Percentiles rank a stretch among this genome's conserved stretches.
phyloP scores from a whole-genome alignment of 2,797 vertebrate species.

The Allobates femoralis region DNA sequence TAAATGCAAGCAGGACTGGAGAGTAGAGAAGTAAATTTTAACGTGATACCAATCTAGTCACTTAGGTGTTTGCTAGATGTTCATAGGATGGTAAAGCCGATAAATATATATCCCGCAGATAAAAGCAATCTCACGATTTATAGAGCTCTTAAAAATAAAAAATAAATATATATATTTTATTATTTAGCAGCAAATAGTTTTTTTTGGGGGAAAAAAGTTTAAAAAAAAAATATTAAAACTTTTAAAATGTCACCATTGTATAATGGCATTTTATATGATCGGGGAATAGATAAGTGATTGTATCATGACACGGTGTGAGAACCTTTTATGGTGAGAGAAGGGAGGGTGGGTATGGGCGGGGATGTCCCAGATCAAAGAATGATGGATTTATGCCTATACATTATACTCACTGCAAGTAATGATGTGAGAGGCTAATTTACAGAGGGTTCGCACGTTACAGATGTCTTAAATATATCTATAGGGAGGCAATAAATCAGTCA shows the following conservation, averaged over 20 bases:
- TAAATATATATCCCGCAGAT: not conserved
- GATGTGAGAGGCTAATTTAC: constrained; percentile 55
- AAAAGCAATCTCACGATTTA: constrained; percentile 19
- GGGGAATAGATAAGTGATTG: constrained; percentile 8
- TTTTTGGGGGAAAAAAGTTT: not conserved
- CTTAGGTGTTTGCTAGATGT: constrained; percentile 20
- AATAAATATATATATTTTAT: not conserved
- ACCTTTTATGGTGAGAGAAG: not conserved
- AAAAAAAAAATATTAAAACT: not conserved
- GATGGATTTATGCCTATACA: constrained; percentile 44
- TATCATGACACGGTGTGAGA: constrained; percentile 1
- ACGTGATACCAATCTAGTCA: constrained; percentile 1
- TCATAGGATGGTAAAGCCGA: not conserved
- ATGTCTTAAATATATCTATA: constrained; percentile 51
- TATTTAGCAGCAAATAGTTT: not conserved
- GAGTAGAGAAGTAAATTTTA: constrained; percentile 36
- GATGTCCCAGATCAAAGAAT: constrained; percentile 3
- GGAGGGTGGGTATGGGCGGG: no score
- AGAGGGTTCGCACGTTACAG: constrained; percentile 26
- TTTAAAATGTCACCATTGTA: not conserved
- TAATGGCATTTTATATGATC: not conserved
- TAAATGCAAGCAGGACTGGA: constrained; percentile 28
- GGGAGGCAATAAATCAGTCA: constrained; percentile 51
- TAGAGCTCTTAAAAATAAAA: not conserved
- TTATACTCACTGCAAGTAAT: constrained; percentile 45